A percentile compares a stretch with the other conserved stretches of the same genome.
These are phyloP conservation scores for Tetragonula carbonaria DNA, from an alignment of 2,888 invertebrate species.

Conservation along the genomic window DNA sequence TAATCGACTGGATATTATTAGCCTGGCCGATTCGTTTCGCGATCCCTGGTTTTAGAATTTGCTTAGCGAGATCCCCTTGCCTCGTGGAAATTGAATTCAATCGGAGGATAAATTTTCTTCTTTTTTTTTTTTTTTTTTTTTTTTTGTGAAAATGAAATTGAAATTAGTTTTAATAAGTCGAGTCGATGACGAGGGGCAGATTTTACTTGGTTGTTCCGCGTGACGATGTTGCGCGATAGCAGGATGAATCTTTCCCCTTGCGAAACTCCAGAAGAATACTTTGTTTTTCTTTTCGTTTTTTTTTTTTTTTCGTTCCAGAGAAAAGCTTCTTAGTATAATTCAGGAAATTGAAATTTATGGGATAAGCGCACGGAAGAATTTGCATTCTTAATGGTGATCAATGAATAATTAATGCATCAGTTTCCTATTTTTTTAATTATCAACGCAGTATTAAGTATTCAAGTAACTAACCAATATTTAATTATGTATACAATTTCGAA, in stretches of 20 bases:
- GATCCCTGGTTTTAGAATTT: conserved; percentile 18
- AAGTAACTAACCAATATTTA: not conserved
- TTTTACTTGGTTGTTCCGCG: not conserved
- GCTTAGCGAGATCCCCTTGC: no score
- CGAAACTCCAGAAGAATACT: not conserved
- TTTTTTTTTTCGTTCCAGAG: no score
- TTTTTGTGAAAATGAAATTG: not conserved
- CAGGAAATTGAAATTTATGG: not conserved
- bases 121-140: not conserved
- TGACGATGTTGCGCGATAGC: no score
- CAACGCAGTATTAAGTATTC: not conserved
- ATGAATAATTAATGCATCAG: not conserved
- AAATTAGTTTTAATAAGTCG: not conserved
- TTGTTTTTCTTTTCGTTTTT: no score
- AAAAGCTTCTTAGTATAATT: not conserved
- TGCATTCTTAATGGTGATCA: not conserved
- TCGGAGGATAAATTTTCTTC: not conserved
- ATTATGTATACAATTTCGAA: not conserved
- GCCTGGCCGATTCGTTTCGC: conserved; percentile 18
- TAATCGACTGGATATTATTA: conserved; percentile 50
- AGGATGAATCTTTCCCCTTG: not conserved
- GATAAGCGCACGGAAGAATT: not conserved
- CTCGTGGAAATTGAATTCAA: not conserved
- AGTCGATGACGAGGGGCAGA: not conserved
- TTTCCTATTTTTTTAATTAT: not conserved